Evolutionary conservation across 1,140 invertebrate genomes (phyloP).

Genomic region (Brachionus koreanus): DNA sequence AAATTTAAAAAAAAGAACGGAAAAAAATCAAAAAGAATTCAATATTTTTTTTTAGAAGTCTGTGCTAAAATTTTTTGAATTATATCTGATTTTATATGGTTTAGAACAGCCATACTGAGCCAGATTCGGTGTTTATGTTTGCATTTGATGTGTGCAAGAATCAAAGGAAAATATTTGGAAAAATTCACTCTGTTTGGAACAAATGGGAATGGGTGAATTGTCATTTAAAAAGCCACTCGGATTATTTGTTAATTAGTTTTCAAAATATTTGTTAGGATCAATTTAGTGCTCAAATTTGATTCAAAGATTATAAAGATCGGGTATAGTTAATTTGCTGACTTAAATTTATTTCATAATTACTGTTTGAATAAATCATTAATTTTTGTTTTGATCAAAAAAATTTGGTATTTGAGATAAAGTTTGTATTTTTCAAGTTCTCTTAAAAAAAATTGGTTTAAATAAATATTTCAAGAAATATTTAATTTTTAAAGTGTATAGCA

Average conservation of each 20-base stretch:
- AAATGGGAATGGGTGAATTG: neutral
- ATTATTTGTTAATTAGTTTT: slow-evolving; percentile 12
- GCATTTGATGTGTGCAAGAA: neutral
- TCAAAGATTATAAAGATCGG: neutral
- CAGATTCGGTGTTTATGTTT: neutral
- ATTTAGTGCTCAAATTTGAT: neutral
- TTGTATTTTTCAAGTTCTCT: neutral
- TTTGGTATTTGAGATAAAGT: neutral
- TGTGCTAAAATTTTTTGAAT: neutral
- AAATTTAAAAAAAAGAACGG: neutral
- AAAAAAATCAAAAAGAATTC: neutral
- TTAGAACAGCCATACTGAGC: neutral
- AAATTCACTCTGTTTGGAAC: neutral
- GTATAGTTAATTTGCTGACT: neutral
- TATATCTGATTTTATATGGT: neutral
- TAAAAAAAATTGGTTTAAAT: neutral
- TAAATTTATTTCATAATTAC: neutral
- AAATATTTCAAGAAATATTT: neutral
- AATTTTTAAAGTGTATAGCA: slow-evolving; percentile 36
- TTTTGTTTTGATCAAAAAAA: neutral
- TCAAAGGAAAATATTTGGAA: neutral
- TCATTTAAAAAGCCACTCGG: neutral
- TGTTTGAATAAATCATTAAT: slow-evolving; percentile 19
- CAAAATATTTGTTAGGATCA: slow-evolving; percentile 17
- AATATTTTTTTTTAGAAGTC: neutral